phyloP scores from a whole-genome alignment of 2,797 vertebrate genomes.

The Xyrichtys novacula region DNA sequence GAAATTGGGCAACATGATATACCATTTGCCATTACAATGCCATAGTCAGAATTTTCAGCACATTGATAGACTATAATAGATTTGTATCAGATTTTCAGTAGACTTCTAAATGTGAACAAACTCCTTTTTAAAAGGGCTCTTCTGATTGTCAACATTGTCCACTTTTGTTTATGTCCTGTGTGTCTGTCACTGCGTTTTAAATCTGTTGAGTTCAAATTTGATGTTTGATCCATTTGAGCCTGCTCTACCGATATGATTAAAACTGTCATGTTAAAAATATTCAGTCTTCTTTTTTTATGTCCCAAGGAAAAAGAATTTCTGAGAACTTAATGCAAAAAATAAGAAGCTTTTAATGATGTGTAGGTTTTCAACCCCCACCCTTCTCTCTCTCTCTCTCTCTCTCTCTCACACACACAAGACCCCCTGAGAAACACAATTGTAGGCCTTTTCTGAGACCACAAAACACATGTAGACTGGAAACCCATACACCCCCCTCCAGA shows the following conservation, averaged over 20 bases:
- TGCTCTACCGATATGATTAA: slow-evolving; percentile 42
- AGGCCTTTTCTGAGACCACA: too few relatives aligned
- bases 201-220: slow-evolving; percentile 15
- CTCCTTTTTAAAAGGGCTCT: not conserved
- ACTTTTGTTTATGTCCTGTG: slow-evolving; percentile 12
- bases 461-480: too few relatives aligned
- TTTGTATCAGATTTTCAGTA: slow-evolving; percentile 16
- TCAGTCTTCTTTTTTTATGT: not conserved
- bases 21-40: not conserved
- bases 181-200: slow-evolving; percentile 24
- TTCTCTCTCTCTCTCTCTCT: too few relatives aligned
- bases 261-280: slow-evolving; percentile 4
- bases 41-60: slow-evolving; percentile 5
- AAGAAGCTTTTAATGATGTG: too few relatives aligned
- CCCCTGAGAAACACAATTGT: too few relatives aligned
- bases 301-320: too few relatives aligned
- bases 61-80: slow-evolving; percentile 17
- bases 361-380: too few relatives aligned
- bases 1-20: not conserved
- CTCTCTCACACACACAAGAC: too few relatives aligned
- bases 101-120: not conserved
- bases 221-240: not conserved
- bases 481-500: too few relatives aligned
- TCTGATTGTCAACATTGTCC: slow-evolving; percentile 4
- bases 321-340: too few relatives aligned